A percentile compares a stretch with the other conserved stretches of the same genome.
phyloP scores from a whole-genome alignment of 92 coral and sea anemone species.

The Epizoanthus stellaris region DNA sequence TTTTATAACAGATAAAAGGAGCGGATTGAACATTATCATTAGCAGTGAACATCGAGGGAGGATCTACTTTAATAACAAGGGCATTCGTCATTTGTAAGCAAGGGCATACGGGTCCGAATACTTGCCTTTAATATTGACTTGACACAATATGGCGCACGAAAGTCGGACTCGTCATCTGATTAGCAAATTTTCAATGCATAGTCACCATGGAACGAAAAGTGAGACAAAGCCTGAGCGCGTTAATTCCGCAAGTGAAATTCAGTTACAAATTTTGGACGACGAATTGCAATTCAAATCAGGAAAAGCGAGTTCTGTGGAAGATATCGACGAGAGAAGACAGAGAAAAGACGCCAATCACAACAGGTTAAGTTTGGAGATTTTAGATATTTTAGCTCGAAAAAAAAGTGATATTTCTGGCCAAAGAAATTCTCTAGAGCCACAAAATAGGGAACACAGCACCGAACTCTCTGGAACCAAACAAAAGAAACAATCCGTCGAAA shows the following conservation, averaged over 20 bases:
- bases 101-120: too few relatives aligned
- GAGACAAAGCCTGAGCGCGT: constrained; percentile 9
- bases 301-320: neutral
- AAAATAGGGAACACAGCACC: neutral
- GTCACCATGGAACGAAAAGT: neutral
- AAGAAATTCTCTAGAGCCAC: neutral
- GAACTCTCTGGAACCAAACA: neutral
- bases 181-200: neutral
- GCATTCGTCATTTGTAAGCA: too few relatives aligned
- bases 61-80: too few relatives aligned
- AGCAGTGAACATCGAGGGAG: too few relatives aligned
- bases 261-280: constrained; percentile 7
- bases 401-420: neutral
- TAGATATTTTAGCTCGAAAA: neutral
- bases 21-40: too few relatives aligned
- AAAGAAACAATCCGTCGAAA: neutral
- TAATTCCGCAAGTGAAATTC: constrained; percentile 20
- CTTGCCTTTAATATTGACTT: too few relatives aligned
- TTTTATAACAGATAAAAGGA: too few relatives aligned
- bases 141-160: constrained; percentile 20
- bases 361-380: neutral
- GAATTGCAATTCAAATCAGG: neutral
- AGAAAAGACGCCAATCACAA: neutral
- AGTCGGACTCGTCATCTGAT: neutral
- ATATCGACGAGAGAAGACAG: neutral